Base-by-base conservation (phyloP, 2,888 invertebrate species). In the Loripinus fragilis region DNA sequence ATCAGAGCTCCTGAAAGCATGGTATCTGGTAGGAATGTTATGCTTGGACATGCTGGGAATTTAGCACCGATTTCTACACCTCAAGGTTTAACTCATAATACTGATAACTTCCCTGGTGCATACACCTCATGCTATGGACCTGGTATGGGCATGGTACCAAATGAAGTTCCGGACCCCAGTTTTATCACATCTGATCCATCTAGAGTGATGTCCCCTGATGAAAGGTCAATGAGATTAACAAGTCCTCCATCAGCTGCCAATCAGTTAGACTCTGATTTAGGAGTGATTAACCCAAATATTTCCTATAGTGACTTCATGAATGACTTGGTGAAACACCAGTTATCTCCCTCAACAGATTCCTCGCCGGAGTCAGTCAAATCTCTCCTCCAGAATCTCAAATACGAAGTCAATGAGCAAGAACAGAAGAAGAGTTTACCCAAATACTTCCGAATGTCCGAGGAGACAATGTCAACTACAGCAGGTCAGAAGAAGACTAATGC, bases 291-390 rank as follows among this genome's bases (percentile, higher is more conserved):
- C 42, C 76, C 77, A 23, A 68, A 66, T 38, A 38, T 76, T 23
- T 52, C 77, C 28, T 77, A 77, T 38, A 67, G 45, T 38, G 48
- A 52, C 33, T 68, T 69, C 25, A 73, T 77, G 77, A 67, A 33
- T 67, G 45, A 45, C n/a, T 17, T 67, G 10, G 67, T 28, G 41
- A 67, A 67, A 42, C 42, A 41, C 38, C 67, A 67, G 42, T 41
- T 67, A 15, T 67, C 67, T 15, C 67, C 67, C 38, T n/a, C 17
- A 17, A 67, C 17, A 2, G 67, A 67, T 67, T 41, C 41, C 17
- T 67, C 67, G 12, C 42, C 45, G 1, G 67, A 67, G 23, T 38
- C 42, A 8, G 45, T 67, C 8, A 45, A 41, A 67, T 23, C 20
- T 25, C n/a, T 33, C 3, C 20, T 67, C 1, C 67, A 67, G 28